Evolutionary conservation across 2,797 vertebrate species (phyloP).

Genomic region (Notamacropus eugenii): DNA sequence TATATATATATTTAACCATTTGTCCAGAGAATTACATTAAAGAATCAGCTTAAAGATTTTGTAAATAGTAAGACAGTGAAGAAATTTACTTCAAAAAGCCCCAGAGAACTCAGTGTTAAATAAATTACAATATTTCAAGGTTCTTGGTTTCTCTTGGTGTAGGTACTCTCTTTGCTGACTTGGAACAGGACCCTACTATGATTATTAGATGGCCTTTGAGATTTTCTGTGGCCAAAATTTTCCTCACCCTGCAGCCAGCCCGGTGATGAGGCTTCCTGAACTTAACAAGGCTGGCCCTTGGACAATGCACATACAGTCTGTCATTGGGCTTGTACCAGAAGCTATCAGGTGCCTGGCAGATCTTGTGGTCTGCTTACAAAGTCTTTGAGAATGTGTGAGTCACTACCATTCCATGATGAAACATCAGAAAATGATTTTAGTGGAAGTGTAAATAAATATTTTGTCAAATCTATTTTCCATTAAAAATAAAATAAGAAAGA

Average conservation of each 20-base stretch:
- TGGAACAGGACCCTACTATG: neutral
- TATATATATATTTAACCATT: neutral
- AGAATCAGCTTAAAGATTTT: constrained; percentile 53
- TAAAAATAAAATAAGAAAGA: neutral
- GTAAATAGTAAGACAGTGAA: constrained; percentile 8
- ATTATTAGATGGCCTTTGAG: neutral
- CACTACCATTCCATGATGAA: neutral
- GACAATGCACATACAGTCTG: neutral
- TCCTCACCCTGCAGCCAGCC: neutral
- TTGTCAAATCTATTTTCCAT: neutral
- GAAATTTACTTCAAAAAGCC: constrained; percentile 45
- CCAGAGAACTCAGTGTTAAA: neutral
- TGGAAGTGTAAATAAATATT: neutral
- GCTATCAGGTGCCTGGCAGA: neutral
- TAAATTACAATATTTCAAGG: neutral
- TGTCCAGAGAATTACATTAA: constrained; percentile 16
- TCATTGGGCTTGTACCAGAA: neutral
- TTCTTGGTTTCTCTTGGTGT: neutral
- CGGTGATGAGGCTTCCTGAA: neutral
- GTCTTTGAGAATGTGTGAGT: neutral
- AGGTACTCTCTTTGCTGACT: neutral
- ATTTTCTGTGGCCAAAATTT: neutral
- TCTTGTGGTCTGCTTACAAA: neutral
- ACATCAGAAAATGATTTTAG: neutral
- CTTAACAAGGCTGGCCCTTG: neutral